Base-by-base conservation (phyloP, 2,113 vertebrate species). In the Rhabdornis inornatus region DNA sequence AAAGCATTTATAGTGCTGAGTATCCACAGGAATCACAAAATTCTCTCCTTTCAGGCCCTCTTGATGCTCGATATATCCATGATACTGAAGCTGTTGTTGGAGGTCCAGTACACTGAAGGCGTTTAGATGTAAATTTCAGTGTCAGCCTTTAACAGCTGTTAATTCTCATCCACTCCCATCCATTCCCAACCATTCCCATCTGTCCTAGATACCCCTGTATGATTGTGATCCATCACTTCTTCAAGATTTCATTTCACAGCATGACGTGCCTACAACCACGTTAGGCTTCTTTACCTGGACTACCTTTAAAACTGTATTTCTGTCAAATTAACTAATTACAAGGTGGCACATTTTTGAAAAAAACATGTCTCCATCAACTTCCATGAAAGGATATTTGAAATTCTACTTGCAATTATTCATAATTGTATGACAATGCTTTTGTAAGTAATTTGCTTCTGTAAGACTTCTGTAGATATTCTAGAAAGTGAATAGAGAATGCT, bases 211-310 rank as follows among this genome's bases (percentile, higher is more conserved):
- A 8, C 17, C 27, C 47, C 15, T 49, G 20, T 13, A 8, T 53
- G 20, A 28, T 24, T 33, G 53, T 55, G 40, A 61, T 27, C 27
- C 23, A 42, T 25, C 31, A 31, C 19, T 63, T 28, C 50, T 77
- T 31, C 49, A 52, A 22, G 45, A 42, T 47, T 84, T 60, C 14
- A 13, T 11, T 25, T 92, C 55, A 49, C 25, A 44, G 13, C 23
- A 13, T 21, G 13, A 40, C 0, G 1, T 50, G 28, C 33, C 30
- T 35, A 49, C 28, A 70, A 15, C 4, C 8, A 7, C 2, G 0
- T 19, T 25, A 31, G 3, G 4, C 39, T 60, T 44, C 24, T 87
- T 45, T 33, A 23, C 16, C 45, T 75, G 65, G 11, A 13, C 14
- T 17, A 42, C 9, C 8, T 7, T 56, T 16, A 47, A 70, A 14